Conservation (phyloP, 2,888 invertebrate genomes). For the Drosophila helvetica region DNA sequence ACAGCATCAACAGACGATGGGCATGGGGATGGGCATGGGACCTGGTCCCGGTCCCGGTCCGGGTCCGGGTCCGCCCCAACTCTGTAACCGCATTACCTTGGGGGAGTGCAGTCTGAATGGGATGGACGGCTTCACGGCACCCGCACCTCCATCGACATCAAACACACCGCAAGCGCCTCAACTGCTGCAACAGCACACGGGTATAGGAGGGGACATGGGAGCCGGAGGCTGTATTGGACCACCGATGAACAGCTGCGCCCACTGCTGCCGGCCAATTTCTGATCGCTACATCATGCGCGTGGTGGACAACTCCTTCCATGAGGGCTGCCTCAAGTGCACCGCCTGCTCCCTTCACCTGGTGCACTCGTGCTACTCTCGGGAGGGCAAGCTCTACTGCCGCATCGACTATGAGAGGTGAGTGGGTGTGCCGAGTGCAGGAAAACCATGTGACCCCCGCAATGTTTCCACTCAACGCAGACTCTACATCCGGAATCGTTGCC, state of each 20-base stretch:
- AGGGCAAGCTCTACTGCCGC: slow-evolving; percentile 90
- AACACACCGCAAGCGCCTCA: slow-evolving; percentile 67
- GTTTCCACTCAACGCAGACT: slow-evolving; percentile 85
- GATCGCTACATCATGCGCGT: slow-evolving; percentile 91
- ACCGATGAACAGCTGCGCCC: slow-evolving; percentile 85
- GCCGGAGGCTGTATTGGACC: slow-evolving; percentile 23
- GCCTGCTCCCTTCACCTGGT: slow-evolving; percentile 89
- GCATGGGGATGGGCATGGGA: slow-evolving; percentile 36
- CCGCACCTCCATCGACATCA: slow-evolving; percentile 51
- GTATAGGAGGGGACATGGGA: slow-evolving; percentile 16
- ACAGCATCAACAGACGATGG: slow-evolving; percentile 34
- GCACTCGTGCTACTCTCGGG: slow-evolving; percentile 90
- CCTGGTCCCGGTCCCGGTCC: slow-evolving; percentile 55
- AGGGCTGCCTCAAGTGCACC: slow-evolving; percentile 90
- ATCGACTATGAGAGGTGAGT: slow-evolving; percentile 91
- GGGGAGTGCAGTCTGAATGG: slow-evolving; percentile 78
- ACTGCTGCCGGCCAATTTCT: slow-evolving; percentile 89
- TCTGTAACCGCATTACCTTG: slow-evolving; percentile 69
- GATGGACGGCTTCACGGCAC: slow-evolving; percentile 52
- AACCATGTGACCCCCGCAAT: neutral
- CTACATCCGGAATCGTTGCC: slow-evolving; percentile 89
- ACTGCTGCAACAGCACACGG: slow-evolving; percentile 50
- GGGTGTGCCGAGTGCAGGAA: neutral
- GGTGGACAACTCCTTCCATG: slow-evolving; percentile 90
- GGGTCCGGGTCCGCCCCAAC: slow-evolving; percentile 48